Percentiles rank a stretch among this genome's conserved stretches.
Conservation (phyloP, 1,140 invertebrate species). For the Plodia interpunctella region DNA sequence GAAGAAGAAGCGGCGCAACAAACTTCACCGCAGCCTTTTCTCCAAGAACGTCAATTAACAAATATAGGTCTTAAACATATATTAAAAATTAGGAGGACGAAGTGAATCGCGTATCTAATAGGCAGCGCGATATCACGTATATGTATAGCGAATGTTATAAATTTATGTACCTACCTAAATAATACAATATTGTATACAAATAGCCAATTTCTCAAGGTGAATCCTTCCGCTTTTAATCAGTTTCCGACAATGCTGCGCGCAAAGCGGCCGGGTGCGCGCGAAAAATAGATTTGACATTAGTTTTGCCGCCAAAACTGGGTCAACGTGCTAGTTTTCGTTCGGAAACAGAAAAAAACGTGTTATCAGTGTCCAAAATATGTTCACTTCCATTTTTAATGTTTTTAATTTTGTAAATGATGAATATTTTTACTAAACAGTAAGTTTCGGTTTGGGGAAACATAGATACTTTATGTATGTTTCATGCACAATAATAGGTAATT, state of each 20-base stretch:
- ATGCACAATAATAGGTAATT: no score
- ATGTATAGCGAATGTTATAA: no score
- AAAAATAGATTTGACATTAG: conserved; percentile 61
- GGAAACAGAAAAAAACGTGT: conserved; percentile 23
- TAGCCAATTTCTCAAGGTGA: conserved; percentile 33
- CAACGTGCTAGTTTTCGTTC: conserved; percentile 40
- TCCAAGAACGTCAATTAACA: no score
- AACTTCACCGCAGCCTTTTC: no score
- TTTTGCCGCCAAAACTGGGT: conserved; percentile 56
- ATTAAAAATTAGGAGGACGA: no score
- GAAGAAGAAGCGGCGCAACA: no score
- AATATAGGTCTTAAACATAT: no score
- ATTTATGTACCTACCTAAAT: no score
- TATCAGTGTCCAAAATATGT: neutral
- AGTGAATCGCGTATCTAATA: no score
- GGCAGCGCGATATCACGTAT: no score
- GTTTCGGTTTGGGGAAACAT: neutral
- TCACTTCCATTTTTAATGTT: neutral
- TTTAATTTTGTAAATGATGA: neutral
- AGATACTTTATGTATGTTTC: no score
- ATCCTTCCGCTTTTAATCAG: conserved; percentile 35
- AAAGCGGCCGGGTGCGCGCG: conserved; percentile 37
- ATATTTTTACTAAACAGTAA: conserved; percentile 12
- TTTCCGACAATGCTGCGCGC: conserved; percentile 35
- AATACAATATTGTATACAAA: neutral